Conservation (phyloP, 2,113 vertebrate genomes). For the Arizona elegans region DNA sequence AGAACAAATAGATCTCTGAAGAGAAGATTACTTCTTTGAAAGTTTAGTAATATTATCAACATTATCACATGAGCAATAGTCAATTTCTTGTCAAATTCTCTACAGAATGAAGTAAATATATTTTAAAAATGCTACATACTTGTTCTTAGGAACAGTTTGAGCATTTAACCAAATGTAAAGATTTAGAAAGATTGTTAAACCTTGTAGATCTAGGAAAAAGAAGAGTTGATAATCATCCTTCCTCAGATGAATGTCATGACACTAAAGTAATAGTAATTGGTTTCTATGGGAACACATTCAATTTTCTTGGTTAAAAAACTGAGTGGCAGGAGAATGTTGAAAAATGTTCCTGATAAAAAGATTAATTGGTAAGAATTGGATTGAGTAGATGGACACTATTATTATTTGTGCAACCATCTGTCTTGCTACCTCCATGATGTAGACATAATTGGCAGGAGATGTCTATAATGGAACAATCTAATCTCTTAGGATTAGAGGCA, state of each 20-base stretch:
- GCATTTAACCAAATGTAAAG: fast-evolving
- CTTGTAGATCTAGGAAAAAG: background rate
- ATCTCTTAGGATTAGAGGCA: background rate
- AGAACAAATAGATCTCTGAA: background rate
- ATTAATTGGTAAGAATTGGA: slow-evolving; percentile 63
- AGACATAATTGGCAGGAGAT: slow-evolving; percentile 26
- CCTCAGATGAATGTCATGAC: background rate
- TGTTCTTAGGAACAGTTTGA: fast-evolving
- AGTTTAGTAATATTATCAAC: background rate
- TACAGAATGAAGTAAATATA: background rate
- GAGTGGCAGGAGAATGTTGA: slow-evolving; percentile 34
- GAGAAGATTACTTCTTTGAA: background rate
- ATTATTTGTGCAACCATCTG: slow-evolving; percentile 41
- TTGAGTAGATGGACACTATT: slow-evolving; percentile 33
- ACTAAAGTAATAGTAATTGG: slow-evolving; percentile 36
- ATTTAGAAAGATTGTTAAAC: background rate
- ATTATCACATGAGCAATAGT: background rate
- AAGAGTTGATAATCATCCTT: slow-evolving; percentile 6
- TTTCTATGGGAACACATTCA: slow-evolving; percentile 64
- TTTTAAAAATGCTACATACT: fast-evolving
- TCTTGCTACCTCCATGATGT: slow-evolving; percentile 16
- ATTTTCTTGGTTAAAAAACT: slow-evolving; percentile 45
- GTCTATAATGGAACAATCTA: slow-evolving; percentile 26
- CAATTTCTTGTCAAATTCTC: background rate
- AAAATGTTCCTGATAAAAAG: slow-evolving; percentile 39